These are phyloP conservation scores for Conger conger DNA, from an alignment of 2,113 vertebrate species.

Conservation along the genomic window DNA sequence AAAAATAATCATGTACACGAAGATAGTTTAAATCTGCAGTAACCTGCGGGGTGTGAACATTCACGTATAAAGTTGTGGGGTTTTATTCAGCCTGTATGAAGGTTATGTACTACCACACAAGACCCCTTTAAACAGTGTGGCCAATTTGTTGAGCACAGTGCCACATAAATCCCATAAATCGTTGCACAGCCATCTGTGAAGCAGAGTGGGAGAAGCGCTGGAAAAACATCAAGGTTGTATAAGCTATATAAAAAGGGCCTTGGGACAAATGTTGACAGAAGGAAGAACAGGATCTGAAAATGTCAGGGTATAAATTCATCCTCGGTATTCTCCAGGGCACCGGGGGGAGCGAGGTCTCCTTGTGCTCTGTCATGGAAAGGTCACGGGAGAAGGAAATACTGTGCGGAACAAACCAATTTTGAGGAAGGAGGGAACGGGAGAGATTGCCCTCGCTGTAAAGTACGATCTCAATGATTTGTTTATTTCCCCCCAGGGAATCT, in stretches of 20 bases:
- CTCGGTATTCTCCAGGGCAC: conserved; percentile 17
- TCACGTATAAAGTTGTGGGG: too few species aligned
- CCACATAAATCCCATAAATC: conserved; percentile 4
- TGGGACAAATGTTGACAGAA: conserved; percentile 26
- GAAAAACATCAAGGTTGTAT: conserved; percentile 16
- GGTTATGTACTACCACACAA: background rate
- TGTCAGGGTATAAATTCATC: conserved; percentile 37
- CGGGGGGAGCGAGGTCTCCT: background rate
- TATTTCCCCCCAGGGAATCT: background rate
- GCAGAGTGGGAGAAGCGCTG: background rate
- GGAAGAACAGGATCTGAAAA: conserved; percentile 21
- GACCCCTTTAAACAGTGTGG: background rate
- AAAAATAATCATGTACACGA: background rate
- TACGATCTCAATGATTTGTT: background rate
- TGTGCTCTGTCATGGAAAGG: conserved; percentile 28
- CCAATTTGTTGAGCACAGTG: background rate
- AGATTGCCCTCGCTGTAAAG: background rate
- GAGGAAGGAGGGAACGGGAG: background rate
- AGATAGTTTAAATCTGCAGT: background rate
- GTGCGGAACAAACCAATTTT: background rate
- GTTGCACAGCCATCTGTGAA: conserved; percentile 14
- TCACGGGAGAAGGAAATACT: conserved; percentile 35
- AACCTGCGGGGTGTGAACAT: background rate
- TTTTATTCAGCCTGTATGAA: background rate
- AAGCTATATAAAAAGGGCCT: conserved; percentile 6